Evolutionary conservation across 2,113 vertebrate genomes (phyloP), one percentile per base, ranked within the genome.

Genomic region (Delphinus delphis): DNA sequence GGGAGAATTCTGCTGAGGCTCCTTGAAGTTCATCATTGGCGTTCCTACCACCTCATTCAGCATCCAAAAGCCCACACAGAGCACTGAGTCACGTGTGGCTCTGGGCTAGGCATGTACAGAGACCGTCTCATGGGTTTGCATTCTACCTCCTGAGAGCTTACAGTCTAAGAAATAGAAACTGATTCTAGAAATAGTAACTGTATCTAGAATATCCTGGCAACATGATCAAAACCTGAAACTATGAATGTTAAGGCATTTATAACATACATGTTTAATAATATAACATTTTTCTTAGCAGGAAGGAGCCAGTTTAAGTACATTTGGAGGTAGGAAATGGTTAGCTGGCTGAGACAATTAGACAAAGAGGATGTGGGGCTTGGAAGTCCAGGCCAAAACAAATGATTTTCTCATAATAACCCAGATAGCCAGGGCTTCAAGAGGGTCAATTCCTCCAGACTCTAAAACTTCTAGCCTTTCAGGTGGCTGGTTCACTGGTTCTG

Each of bases 401-500:
- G 95, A 96, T 98, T 98, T 92, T 97, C 88, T 93, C 95, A 77
- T 36, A 92, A 77, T 90, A 88, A 73, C 88, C 80, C 4, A 2
- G 50, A 70, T 0, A 65, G 13, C 95, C 87, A 87, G 89, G 76
- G 74, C 93, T 17, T 91, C 85, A 88, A 92, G 62, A 80, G 95
- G 84, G 38, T 86, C 11, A 3, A 93, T 82, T 96, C 91, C 8
- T 97, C 12, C 10, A 25, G 83, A 97, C 84, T 95, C 93, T 84
- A 9, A 21, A 2, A 41, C 96, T 90, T 7, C 97, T 67, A 77
- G 95, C 86, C 86, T 90, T 98, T 98, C 73, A 91, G 96, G 90
- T 70, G 89, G 70, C 93, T 55, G 81, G 91, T 98, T 93, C 94
- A 97, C 81, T 98, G 97, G 96, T 96, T 98, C 82, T 89, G 67